Conservation (phyloP, 2,888 invertebrate genomes). For the Cremastinae sp. region DNA sequence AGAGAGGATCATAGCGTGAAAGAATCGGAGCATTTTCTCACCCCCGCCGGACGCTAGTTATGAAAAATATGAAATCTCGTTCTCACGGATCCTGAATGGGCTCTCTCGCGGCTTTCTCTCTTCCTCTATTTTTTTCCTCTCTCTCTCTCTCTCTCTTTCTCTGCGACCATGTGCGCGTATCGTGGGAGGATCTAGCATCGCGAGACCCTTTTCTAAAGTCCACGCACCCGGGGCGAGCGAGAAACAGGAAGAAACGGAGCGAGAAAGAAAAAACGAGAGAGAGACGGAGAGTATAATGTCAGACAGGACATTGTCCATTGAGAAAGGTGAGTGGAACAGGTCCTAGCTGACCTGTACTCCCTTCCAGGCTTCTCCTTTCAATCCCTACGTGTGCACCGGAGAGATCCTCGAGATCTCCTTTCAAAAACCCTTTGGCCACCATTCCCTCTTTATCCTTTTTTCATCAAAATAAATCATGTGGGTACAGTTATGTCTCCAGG, state of each 20-base stretch:
- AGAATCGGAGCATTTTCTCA: slow-evolving; percentile 58
- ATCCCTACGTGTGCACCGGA: slow-evolving; percentile 33
- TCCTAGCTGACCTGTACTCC: slow-evolving; percentile 77
- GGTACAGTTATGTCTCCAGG: slow-evolving; percentile 74
- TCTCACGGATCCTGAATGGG: slow-evolving; percentile 79
- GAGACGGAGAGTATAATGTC: slow-evolving; percentile 63
- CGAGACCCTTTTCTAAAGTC: slow-evolving; percentile 73
- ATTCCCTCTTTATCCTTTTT: slow-evolving; percentile 73
- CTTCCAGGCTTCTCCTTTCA: slow-evolving; percentile 57
- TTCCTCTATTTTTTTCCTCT: slow-evolving; percentile 61
- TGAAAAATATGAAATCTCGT: slow-evolving; percentile 80
- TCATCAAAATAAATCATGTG: slow-evolving; percentile 79
- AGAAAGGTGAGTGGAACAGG: slow-evolving; percentile 69
- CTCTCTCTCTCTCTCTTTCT: slow-evolving; percentile 64
- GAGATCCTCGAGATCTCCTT: slow-evolving; percentile 42
- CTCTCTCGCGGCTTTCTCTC: slow-evolving; percentile 27
- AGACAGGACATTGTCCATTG: slow-evolving; percentile 79
- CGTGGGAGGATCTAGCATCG: slow-evolving; percentile 81
- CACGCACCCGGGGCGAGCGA: slow-evolving; percentile 22
- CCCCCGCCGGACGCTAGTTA: slow-evolving; percentile 71
- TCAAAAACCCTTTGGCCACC: slow-evolving; percentile 74
- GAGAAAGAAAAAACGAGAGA: slow-evolving; percentile 57
- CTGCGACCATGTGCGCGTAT: slow-evolving; percentile 78
- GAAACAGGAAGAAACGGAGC: slow-evolving; percentile 60
- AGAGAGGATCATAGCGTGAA: slow-evolving; percentile 46